Evolutionary conservation across 2,113 vertebrate genomes (phyloP).

Genomic region (Chaetops frenatus): DNA sequence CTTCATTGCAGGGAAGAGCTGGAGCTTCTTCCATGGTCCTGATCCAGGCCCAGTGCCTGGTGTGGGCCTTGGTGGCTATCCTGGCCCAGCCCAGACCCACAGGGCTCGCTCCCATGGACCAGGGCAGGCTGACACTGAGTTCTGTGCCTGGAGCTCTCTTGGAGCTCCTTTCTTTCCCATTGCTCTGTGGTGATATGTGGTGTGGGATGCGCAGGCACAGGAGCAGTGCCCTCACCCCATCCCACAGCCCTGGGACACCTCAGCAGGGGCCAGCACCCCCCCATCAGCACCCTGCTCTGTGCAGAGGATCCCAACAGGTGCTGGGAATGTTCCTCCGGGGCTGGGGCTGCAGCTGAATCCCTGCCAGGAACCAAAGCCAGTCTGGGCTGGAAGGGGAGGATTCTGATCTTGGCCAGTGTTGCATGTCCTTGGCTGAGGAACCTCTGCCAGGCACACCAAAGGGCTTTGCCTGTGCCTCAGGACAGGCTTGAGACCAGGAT

Average conservation of each 20-base stretch:
- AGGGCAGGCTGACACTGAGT: rapidly evolving
- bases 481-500: not conserved
- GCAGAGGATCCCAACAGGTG: rapidly evolving
- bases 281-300: not conserved
- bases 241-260: not conserved
- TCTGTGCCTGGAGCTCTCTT: not conserved
- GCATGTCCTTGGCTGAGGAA: not conserved
- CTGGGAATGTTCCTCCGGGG: not conserved
- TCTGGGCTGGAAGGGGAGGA: not conserved
- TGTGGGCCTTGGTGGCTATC: not conserved
- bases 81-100: not conserved
- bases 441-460: not conserved
- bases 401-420: not conserved
- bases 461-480: not conserved
- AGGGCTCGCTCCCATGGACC: not conserved
- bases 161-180: not conserved
- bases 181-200: not conserved
- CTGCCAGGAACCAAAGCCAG: not conserved
- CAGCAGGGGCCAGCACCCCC: not conserved
- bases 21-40: not conserved
- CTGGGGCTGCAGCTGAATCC: not conserved
- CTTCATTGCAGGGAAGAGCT: not conserved
- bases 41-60: not conserved
- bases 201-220: not conserved
- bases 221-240: not conserved